Evolutionary conservation across 2,113 vertebrate species (phyloP).

Genomic region (Rhabdomys dilectus): DNA sequence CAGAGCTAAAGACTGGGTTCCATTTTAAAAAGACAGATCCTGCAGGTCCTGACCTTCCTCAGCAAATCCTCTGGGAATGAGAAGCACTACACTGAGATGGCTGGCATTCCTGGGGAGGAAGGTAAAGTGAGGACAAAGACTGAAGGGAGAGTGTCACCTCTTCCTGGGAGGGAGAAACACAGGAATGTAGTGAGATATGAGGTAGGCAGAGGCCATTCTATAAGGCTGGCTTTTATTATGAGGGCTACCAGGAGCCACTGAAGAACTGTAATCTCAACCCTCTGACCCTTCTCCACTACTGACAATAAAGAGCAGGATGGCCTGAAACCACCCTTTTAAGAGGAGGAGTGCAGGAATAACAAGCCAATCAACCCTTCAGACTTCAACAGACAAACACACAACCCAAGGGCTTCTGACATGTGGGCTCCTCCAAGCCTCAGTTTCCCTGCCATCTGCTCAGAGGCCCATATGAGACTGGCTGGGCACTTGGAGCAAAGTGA

Average conservation of each 20-base stretch:
- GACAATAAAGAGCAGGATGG: background rate
- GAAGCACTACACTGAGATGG: background rate
- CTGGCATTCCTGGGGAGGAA: background rate
- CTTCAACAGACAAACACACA: background rate
- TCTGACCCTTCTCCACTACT: background rate
- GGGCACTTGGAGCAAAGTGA: background rate
- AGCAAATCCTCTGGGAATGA: background rate
- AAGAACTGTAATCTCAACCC: background rate
- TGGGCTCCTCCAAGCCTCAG: background rate
- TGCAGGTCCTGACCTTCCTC: background rate
- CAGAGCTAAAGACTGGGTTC: background rate
- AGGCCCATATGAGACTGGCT: fast-evolving
- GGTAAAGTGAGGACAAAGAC: background rate
- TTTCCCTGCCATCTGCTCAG: background rate
- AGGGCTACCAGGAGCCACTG: background rate
- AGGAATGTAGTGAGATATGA: background rate
- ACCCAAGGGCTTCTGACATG: background rate
- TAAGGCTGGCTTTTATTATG: background rate
- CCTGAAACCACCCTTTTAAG: background rate
- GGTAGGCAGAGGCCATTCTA: background rate
- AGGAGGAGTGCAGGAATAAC: background rate
- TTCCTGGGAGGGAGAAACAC: background rate
- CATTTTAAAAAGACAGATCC: background rate
- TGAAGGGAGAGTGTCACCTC: no score
- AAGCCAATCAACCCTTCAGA: background rate